These are phyloP conservation scores for Ahaetulla prasina DNA, from an alignment of 2,113 vertebrate genomes.

Conservation along the genomic window DNA sequence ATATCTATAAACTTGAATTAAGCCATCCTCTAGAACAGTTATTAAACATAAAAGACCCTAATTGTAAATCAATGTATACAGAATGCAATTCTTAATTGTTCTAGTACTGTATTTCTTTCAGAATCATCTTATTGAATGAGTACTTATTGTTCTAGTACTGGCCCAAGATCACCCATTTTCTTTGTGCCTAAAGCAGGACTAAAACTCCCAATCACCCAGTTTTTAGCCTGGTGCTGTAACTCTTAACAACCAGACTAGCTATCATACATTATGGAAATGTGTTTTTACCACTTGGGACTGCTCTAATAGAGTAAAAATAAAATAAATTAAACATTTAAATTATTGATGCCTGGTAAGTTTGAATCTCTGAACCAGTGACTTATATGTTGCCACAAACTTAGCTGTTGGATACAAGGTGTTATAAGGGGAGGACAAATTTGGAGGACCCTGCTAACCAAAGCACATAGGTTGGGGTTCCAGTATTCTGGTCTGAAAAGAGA, in stretches of 20 bases:
- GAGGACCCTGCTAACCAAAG: neutral
- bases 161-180: neutral
- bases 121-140: neutral
- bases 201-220: neutral
- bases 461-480: neutral
- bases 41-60: neutral
- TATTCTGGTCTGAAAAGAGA: neutral
- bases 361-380: neutral
- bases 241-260: neutral
- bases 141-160: no score
- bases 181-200: neutral
- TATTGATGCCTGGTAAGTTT: neutral
- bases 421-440: neutral
- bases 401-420: neutral
- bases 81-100: neutral
- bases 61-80: neutral
- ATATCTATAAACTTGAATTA: neutral
- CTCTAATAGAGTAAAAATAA: no score
- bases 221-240: neutral
- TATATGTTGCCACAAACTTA: neutral
- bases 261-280: neutral
- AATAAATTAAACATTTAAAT: no score
- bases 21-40: neutral
- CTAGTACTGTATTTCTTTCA: neutral
- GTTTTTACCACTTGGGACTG: neutral